Base-by-base conservation (phyloP, 2,113 vertebrate genomes). In the Uria aalge region DNA sequence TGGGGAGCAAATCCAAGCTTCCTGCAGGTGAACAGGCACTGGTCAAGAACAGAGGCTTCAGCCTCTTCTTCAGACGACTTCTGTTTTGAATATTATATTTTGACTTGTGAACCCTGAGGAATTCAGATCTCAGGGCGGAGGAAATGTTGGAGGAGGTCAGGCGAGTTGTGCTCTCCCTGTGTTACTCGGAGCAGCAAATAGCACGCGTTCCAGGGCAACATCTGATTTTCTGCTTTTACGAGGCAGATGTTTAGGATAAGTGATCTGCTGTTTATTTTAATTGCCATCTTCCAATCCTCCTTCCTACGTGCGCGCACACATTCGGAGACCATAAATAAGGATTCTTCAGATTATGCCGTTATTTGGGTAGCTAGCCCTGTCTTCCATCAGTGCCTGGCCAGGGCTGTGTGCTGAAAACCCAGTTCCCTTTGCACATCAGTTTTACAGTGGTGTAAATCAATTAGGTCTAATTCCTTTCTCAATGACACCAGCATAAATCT, bases 171-270 rank as follows among this genome's bases (percentile, higher is more conserved):
- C 91, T 95, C 76, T 9, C 78, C 88, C 90, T 69, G 57, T 93
- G 67, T 94, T 94, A n/a, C 68, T 81, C 23, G 1, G 77, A 92
- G 72, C 84, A 94, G 92, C 76, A 93, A 91, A 95, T 92, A 87
- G 95, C 50, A 72, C 5, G 5, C 30, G 5, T 97, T 94, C 97
- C 94, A 79, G 82, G 85, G 36, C 88, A 74, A 94, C 97, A 97
- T 98, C 96, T 98, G 96, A 97, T 90, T 97, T 97, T 97, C 88
- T 96, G 91, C 83, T 92, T 97, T 97, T 90, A 95, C 10, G 3
- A 96, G 94, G 90, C 95, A 96, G 95, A 85, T 97, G 95, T 96
- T 78, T 96, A 94, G 94, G 81, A 95, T 77, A 82, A 96, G 83
- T 52, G 75, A 24, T 71, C 55, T 89, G 79, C 67, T 95, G 95